These are phyloP conservation scores for Cantharis rustica DNA, from an alignment of 2,888 invertebrate genomes.

Conservation along the genomic window DNA sequence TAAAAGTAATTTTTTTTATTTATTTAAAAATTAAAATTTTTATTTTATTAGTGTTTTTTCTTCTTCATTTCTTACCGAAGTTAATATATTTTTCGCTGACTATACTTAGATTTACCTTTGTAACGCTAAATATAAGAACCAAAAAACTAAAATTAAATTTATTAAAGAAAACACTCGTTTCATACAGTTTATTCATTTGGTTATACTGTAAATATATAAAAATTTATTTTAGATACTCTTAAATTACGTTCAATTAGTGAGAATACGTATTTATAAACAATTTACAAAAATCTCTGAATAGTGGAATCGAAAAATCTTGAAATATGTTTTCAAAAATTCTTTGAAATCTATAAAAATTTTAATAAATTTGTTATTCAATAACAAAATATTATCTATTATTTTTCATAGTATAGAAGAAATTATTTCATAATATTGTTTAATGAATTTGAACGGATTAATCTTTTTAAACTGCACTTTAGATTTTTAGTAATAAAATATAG, in stretches of 20 bases:
- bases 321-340: slow-evolving; percentile 6
- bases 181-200: slow-evolving; percentile 53
- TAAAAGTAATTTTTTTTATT: no score
- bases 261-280: slow-evolving; percentile 32
- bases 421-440: neutral
- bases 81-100: no score
- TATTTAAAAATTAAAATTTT: no score
- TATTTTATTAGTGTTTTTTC: no score
- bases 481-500: slow-evolving; percentile 5
- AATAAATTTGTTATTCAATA: slow-evolving; percentile 21
- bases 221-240: slow-evolving; percentile 48
- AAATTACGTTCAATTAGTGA: slow-evolving; percentile 39
- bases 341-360: neutral
- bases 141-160: neutral
- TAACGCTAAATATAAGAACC: no score
- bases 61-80: no score
- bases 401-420: neutral
- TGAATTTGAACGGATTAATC: neutral
- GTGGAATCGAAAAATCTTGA: neutral
- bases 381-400: slow-evolving; percentile 13
- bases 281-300: slow-evolving; percentile 17
- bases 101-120: no score
- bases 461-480: neutral
- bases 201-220: slow-evolving; percentile 52
- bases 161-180: slow-evolving; percentile 32